phyloP scores from a whole-genome alignment of 1,140 invertebrate genomes.

The Aphelinus certus region DNA sequence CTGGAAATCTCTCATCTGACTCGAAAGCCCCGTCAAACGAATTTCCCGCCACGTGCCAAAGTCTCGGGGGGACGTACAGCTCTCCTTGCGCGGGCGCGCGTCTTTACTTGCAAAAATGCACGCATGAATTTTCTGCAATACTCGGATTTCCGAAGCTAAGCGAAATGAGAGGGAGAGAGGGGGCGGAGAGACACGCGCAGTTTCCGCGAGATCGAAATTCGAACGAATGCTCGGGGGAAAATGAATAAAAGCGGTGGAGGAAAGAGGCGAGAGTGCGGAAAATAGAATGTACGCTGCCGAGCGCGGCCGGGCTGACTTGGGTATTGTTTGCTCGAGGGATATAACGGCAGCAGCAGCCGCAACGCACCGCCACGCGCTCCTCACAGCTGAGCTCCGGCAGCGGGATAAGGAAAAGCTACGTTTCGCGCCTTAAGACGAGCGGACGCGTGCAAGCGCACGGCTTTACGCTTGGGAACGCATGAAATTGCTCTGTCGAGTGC shows the following conservation, averaged over 20 bases:
- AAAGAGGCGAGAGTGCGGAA: not conserved
- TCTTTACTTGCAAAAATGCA: too few relatives aligned
- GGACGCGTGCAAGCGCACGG: not conserved
- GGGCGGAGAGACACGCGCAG: not conserved
- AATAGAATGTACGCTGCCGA: not conserved
- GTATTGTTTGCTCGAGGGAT: slow-evolving; percentile 28
- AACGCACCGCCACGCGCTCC: not conserved
- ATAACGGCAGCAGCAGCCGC: not conserved
- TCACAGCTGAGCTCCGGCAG: not conserved
- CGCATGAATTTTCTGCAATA: too few relatives aligned
- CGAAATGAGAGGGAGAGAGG: not conserved
- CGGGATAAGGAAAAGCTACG: slow-evolving; percentile 3
- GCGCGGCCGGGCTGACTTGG: slow-evolving; percentile 7
- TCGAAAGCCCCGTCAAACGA: too few relatives aligned
- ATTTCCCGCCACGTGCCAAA: too few relatives aligned
- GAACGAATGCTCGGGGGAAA: not conserved
- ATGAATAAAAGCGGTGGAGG: slow-evolving; percentile 28
- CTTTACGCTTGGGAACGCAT: slow-evolving; percentile 45
- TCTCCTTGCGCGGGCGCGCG: too few relatives aligned
- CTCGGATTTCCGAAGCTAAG: not conserved
- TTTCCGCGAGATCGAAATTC: slow-evolving; percentile 36
- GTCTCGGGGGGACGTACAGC: too few relatives aligned
- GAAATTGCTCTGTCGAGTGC: slow-evolving; percentile 45
- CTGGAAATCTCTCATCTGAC: too few relatives aligned
- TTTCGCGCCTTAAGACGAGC: slow-evolving; percentile 7